Evolutionary conservation across 2,797 vertebrate genomes (phyloP).

Genomic region (Pseudochromis fuscus): DNA sequence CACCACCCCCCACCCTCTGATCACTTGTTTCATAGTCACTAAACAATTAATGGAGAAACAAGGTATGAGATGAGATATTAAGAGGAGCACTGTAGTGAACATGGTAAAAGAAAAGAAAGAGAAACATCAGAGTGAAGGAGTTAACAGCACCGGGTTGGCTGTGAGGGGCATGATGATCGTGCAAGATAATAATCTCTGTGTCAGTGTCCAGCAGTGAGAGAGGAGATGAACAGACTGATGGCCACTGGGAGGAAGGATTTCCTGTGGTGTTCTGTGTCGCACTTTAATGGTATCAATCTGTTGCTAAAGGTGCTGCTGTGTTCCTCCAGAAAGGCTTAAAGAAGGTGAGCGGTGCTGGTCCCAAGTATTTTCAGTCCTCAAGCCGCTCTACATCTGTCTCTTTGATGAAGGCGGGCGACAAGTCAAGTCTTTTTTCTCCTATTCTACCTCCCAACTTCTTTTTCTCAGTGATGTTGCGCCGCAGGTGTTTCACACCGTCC

Average conservation of each 20-base stretch:
- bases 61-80: background rate
- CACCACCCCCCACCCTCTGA: background rate
- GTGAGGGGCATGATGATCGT: slow-evolving; percentile 12
- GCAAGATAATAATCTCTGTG: slow-evolving; percentile 22
- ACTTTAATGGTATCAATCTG: slow-evolving; percentile 17
- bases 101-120: too few relatives aligned
- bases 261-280: slow-evolving; percentile 27
- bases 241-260: slow-evolving; percentile 6
- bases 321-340: slow-evolving; percentile 23
- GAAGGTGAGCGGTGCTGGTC: slow-evolving; percentile 4
- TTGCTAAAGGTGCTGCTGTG: slow-evolving; percentile 11
- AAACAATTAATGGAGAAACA: background rate
- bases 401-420: slow-evolving; percentile 14
- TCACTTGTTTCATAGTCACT: slow-evolving; percentile 3
- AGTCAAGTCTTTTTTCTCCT: slow-evolving; percentile 12
- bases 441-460: background rate
- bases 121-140: background rate
- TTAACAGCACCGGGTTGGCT: slow-evolving; percentile 14
- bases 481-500: slow-evolving; percentile 27
- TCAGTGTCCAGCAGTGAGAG: slow-evolving; percentile 25
- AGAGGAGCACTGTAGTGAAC: background rate
- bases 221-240: slow-evolving; percentile 21
- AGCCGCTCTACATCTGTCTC: background rate
- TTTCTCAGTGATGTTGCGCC: slow-evolving; percentile 25
- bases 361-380: slow-evolving; percentile 13